Evolutionary conservation across 2,797 vertebrate genomes (phyloP).

Genomic region (Coranthus polyacanthus): DNA sequence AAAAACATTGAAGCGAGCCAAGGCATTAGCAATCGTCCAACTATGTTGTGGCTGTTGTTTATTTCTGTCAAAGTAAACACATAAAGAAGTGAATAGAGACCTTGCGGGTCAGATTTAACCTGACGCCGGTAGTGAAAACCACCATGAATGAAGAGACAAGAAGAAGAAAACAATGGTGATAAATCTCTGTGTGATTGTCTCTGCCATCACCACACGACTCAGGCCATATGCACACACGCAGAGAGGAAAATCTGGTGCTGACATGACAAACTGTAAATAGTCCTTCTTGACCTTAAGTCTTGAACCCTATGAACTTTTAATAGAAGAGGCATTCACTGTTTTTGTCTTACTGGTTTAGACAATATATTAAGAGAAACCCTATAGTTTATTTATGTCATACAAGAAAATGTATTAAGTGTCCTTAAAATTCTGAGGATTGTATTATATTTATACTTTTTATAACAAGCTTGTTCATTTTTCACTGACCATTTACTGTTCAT

Average conservation of each 20-base stretch:
- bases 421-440: conserved; percentile 78
- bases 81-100: conserved; percentile 76
- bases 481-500: conserved; percentile 74
- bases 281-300: conserved; percentile 61
- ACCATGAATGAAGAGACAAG: conserved; percentile 79
- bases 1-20: conserved; percentile 76
- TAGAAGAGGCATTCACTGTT: conserved; percentile 74
- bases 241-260: conserved; percentile 69
- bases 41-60: conserved; percentile 81
- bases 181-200: conserved; percentile 69
- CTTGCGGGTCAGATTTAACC: conserved; percentile 73
- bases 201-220: conserved; percentile 61
- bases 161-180: conserved; percentile 78
- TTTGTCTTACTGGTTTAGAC: conserved; percentile 87
- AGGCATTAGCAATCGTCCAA: conserved; percentile 74
- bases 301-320: conserved; percentile 72
- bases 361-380: conserved; percentile 75
- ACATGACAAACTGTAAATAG: conserved; percentile 72
- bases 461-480: conserved; percentile 81
- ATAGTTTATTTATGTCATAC: conserved; percentile 82
- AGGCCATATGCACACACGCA: conserved; percentile 46
- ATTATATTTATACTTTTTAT: conserved; percentile 88
- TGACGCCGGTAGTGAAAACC: conserved; percentile 74
- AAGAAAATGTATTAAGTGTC: conserved; percentile 78
- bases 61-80: conserved; percentile 85